These are phyloP conservation scores for Xenus cinereus DNA, from an alignment of 2,113 vertebrate species.

Conservation along the genomic window DNA sequence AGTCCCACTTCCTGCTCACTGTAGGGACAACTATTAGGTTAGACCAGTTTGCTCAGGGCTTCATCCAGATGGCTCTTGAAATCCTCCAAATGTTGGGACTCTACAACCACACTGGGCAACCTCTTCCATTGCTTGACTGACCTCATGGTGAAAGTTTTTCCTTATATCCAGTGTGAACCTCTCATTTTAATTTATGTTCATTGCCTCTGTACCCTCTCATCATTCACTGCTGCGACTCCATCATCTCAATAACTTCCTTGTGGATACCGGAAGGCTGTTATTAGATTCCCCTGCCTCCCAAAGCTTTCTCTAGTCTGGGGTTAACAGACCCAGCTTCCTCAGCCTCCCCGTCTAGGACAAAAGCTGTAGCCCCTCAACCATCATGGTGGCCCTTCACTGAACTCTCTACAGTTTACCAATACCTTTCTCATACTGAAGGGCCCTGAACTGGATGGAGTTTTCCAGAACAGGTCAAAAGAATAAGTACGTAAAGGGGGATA, in stretches of 20 bases:
- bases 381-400: fast-evolving
- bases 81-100: not conserved
- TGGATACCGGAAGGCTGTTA: not conserved
- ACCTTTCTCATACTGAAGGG: not conserved
- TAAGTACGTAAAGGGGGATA: not conserved
- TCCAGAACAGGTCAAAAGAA: not conserved
- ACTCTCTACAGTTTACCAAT: not conserved
- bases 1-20: not conserved
- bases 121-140: not conserved
- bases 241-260: not conserved
- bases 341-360: not conserved
- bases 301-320: not conserved
- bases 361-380: not conserved
- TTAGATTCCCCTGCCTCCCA: not conserved
- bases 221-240: not conserved
- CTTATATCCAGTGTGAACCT: not conserved
- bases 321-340: not conserved
- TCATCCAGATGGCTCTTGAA: not conserved
- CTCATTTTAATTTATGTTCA: not conserved
- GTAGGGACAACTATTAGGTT: not conserved
- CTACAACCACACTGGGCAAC: not conserved
- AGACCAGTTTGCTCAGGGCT: not conserved
- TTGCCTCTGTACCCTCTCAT: not conserved
- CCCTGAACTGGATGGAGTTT: not conserved
- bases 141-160: not conserved